A percentile compares a stretch with the other conserved stretches of the same genome.
Evolutionary conservation across 2,113 vertebrate species (phyloP).

Genomic region (Rhagologus leucostigma): DNA sequence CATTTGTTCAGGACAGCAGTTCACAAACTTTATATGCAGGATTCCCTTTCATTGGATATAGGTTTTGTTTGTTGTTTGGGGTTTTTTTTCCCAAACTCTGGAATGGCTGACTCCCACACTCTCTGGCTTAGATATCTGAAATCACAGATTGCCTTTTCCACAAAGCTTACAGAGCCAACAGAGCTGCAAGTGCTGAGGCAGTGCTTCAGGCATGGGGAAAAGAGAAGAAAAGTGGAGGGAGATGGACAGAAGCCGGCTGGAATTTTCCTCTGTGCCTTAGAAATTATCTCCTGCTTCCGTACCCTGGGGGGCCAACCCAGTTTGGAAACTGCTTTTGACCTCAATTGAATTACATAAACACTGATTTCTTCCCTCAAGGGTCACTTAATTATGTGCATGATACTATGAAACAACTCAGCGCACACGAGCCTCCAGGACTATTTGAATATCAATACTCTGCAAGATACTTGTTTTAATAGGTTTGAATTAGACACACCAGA

Average conservation of each 20-base stretch:
- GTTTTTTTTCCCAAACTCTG: background rate
- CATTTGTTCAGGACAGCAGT: background rate
- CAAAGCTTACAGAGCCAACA: background rate
- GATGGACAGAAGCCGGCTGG: background rate
- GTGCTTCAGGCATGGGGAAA: background rate
- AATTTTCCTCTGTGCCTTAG: conserved; percentile 1
- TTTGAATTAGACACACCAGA: background rate
- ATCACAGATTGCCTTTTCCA: background rate
- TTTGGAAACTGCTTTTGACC: conserved; percentile 29
- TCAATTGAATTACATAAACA: conserved; percentile 23
- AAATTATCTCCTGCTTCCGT: background rate
- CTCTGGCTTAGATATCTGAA: background rate
- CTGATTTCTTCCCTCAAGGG: background rate
- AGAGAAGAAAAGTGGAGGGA: background rate
- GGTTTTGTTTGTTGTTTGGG: background rate
- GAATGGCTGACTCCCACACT: background rate
- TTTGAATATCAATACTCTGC: background rate
- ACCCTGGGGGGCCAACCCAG: background rate
- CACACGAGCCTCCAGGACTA: background rate
- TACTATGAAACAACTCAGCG: background rate
- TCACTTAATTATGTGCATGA: conserved; percentile 15
- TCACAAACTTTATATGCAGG: background rate
- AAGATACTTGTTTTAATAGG: conserved; percentile 2
- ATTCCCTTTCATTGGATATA: background rate
- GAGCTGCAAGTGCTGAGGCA: background rate